Base-by-base conservation (phyloP, 2,797 vertebrate species). In the Hemitrygon akajei region DNA sequence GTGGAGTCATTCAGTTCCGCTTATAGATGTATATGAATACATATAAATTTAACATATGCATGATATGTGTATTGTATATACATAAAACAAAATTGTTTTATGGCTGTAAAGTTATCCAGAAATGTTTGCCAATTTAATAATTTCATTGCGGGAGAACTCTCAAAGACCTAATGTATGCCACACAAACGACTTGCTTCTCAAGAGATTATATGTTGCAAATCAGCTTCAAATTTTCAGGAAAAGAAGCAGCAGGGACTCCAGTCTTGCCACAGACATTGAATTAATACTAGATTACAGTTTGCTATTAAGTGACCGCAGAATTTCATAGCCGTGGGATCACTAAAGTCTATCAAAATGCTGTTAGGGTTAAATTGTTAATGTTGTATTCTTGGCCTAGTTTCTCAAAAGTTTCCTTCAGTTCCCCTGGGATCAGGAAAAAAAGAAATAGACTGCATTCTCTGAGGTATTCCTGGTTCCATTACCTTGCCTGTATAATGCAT, bases 381-480 rank as follows among this genome's bases (percentile, higher is more conserved):
- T 96, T 97, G 96, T 97, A 96, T 96, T 97, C 96, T 97, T 96
- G 96, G 96, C 97, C 96, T 94, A 96, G 96, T 95, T 93, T 97
- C 97, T 75, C 27, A 96, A 97, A 98, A 98, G 96, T 98, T 97
- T 97, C 97, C 97, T 97, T 97, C 96, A 94, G 95, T 96, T 97
- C 96, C 97, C 98, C 95, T 95, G 97, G 97, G 97, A 98, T 94
- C 96, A 97, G 40, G 47, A 69, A 76, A 56, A 34, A 75, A 75
- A 97, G 98, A 98, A 99, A 99, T 98, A 98, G 98, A 98, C 97
- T 97, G 94, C 96, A 97, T 97, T 96, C 95, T 97, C 96, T 96
- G 96, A 95, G 96, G 96, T 94, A 95, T 96, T 96, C 95, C 94
- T 96, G 96, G 97, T 97, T 98, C 98, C 98, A 98, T 98, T 98